A percentile compares a stretch with the other conserved stretches of the same genome.
Conservation (phyloP, 1,140 invertebrate genomes). For the Hylyphantes graminicola region DNA sequence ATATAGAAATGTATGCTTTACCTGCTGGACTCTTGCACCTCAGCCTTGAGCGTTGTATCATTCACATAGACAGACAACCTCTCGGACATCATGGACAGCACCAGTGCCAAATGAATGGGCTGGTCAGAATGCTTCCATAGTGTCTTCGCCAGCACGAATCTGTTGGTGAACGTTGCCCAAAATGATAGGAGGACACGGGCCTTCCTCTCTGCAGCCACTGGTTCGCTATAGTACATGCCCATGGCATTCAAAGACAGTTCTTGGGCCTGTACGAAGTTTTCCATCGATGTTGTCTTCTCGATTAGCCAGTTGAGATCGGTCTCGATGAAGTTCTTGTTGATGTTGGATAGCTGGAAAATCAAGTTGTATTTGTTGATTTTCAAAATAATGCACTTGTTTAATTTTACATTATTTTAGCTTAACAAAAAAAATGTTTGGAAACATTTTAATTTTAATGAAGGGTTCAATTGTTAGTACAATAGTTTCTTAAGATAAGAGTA, state of each 20-base stretch:
- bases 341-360: slow-evolving; percentile 41
- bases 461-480: too few species aligned
- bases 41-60: slow-evolving; percentile 62
- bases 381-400: neutral
- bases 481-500: too few species aligned
- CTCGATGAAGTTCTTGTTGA: slow-evolving; percentile 65
- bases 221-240: slow-evolving; percentile 64
- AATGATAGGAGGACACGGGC: slow-evolving; percentile 63
- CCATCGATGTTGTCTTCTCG: slow-evolving; percentile 64
- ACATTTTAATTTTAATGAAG: too few species aligned
- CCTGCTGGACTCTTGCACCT: slow-evolving; percentile 63
- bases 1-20: slow-evolving; percentile 8
- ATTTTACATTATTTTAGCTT: too few species aligned
- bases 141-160: slow-evolving; percentile 66
- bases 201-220: slow-evolving; percentile 67
- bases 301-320: slow-evolving; percentile 64
- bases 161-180: slow-evolving; percentile 66
- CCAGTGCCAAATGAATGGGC: slow-evolving; percentile 69
- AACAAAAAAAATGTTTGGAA: neutral
- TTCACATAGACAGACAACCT: slow-evolving; percentile 62
- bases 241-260: slow-evolving; percentile 66
- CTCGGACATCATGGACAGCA: slow-evolving; percentile 65
- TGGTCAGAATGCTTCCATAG: slow-evolving; percentile 69
- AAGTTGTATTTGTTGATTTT: neutral
- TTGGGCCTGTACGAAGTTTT: slow-evolving; percentile 67